These are phyloP conservation scores for Anser brachyrhynchus DNA, from an alignment of 2,113 vertebrate genomes.

Conservation along the genomic window DNA sequence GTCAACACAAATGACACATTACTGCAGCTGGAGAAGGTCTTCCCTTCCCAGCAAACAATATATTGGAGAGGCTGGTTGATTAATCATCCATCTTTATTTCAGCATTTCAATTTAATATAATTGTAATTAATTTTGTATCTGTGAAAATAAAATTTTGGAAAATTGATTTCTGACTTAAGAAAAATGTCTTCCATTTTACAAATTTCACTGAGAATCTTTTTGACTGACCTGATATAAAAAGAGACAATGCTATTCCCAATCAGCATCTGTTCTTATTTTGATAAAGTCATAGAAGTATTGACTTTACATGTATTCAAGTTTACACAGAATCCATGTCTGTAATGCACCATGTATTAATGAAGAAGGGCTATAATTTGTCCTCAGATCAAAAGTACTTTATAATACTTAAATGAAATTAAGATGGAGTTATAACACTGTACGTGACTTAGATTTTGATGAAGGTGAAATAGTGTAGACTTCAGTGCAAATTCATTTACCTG, in stretches of 20 bases:
- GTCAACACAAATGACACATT: conserved; percentile 67
- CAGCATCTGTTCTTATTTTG: background rate
- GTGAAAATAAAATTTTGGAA: conserved; percentile 25
- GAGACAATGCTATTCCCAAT: background rate
- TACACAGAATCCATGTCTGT: background rate
- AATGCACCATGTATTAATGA: background rate
- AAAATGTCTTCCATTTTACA: conserved; percentile 21
- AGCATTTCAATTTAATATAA: conserved; percentile 40
- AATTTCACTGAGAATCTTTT: conserved; percentile 15
- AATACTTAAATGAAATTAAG: background rate
- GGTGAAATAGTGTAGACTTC: background rate
- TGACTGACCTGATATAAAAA: background rate
- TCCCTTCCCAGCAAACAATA: conserved; percentile 37
- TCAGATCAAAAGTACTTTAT: background rate
- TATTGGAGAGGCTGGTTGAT: background rate
- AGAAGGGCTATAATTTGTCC: background rate
- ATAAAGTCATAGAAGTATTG: background rate
- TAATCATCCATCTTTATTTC: conserved; percentile 61
- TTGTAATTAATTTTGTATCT: conserved; percentile 62
- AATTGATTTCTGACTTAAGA: conserved; percentile 11
- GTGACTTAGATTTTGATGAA: background rate
- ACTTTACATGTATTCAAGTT: background rate
- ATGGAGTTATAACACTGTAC: background rate
- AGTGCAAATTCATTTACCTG: background rate
- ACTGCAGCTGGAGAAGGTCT: conserved; percentile 39